Evolutionary conservation across 2,888 invertebrate genomes (phyloP).

Genomic region (Neoascia interrupta): DNA sequence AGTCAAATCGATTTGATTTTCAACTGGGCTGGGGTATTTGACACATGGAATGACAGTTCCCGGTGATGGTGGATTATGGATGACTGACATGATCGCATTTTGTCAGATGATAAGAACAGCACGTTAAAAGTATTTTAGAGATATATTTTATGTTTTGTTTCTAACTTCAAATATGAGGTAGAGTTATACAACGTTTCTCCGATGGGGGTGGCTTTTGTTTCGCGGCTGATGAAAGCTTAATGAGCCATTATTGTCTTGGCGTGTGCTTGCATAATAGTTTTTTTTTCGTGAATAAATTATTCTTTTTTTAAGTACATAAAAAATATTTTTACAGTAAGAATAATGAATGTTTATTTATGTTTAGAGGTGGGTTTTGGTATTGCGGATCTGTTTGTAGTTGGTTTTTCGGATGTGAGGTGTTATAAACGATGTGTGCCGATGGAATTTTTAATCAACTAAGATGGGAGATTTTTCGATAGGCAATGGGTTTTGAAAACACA

Average conservation of each 20-base stretch:
- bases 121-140: neutral
- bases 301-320: slow-evolving; percentile 12
- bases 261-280: neutral
- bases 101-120: slow-evolving; percentile 9
- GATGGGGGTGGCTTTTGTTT: neutral
- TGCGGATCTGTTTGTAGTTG: slow-evolving; percentile 10
- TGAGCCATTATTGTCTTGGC: slow-evolving; percentile 1
- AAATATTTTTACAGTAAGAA: neutral
- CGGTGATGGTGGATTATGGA: slow-evolving; percentile 3
- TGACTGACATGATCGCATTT: neutral
- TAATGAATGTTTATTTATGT: slow-evolving; percentile 28
- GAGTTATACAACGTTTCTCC: no score
- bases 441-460: slow-evolving; percentile 27
- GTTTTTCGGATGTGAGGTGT: slow-evolving; percentile 14
- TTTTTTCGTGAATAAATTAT: slow-evolving; percentile 30
- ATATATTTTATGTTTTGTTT: no score
- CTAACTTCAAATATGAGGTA: no score
- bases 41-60: neutral
- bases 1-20: neutral
- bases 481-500: no score
- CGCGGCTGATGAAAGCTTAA: neutral
- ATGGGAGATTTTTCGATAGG: no score
- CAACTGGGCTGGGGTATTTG: neutral
- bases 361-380: slow-evolving; percentile 8
- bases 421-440: neutral